Evolutionary conservation across 2,888 invertebrate species (phyloP).

Genomic region (Plemyria rubiginata): DNA sequence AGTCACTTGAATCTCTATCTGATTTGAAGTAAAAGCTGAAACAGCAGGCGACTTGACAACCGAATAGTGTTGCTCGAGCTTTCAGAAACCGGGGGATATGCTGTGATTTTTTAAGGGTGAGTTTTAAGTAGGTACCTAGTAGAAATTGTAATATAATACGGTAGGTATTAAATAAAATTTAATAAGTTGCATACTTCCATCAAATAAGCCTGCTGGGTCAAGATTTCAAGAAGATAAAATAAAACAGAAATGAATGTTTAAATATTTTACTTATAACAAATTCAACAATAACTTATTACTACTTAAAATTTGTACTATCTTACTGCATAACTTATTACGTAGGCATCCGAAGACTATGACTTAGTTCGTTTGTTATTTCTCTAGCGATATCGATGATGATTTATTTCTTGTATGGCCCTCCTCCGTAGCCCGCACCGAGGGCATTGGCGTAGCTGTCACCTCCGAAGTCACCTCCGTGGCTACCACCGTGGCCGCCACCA

Average conservation of each 20-base stretch:
- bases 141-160: too few species aligned
- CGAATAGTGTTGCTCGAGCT: too few species aligned
- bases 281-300: conserved; percentile 70
- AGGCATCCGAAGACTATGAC: conserved; percentile 64
- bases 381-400: conserved; percentile 22
- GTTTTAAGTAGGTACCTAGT: too few species aligned
- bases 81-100: too few species aligned
- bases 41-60: too few species aligned
- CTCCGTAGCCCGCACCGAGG: conserved; percentile 75
- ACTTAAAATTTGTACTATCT: conserved; percentile 60
- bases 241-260: conserved; percentile 38
- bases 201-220: neutral
- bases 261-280: conserved; percentile 63
- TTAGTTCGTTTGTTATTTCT: conserved; percentile 61
- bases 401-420: conserved; percentile 74
- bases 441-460: conserved; percentile 77
- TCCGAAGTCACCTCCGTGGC: conserved; percentile 49
- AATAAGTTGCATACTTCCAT: neutral
- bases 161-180: too few species aligned
- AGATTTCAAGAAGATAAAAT: neutral
- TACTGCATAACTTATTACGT: conserved; percentile 46
- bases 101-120: too few species aligned
- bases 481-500: conserved; percentile 52
- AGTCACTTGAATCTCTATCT: too few species aligned
- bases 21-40: too few species aligned